These are phyloP conservation scores for Agapostemon virescens DNA, from an alignment of 2,888 invertebrate genomes.

Conservation along the genomic window DNA sequence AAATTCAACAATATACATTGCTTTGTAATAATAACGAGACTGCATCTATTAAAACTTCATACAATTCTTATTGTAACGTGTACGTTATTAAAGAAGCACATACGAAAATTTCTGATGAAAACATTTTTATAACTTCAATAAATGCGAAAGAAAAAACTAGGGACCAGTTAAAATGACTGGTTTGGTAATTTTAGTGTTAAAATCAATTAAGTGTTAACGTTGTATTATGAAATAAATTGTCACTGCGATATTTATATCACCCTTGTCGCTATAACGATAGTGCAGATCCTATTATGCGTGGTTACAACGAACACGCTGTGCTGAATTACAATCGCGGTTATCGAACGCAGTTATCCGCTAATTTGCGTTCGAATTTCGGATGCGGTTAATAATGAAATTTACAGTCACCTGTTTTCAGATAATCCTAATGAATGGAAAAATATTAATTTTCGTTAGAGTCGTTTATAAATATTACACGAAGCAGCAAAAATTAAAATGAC, in stretches of 20 bases:
- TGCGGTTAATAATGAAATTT: constrained; percentile 14
- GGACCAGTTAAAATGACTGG: too few relatives aligned
- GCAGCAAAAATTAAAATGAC: too few relatives aligned
- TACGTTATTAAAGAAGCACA: too few relatives aligned
- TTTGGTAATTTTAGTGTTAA: too few relatives aligned
- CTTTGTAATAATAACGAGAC: too few relatives aligned
- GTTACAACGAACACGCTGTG: neutral
- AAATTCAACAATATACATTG: too few relatives aligned
- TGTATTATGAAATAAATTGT: neutral
- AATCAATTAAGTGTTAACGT: too few relatives aligned
- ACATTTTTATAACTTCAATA: too few relatives aligned
- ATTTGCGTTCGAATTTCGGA: constrained; percentile 20
- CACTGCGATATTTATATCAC: constrained; percentile 14
- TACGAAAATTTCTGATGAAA: too few relatives aligned
- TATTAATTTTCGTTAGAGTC: neutral
- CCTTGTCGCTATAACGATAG: constrained; percentile 1
- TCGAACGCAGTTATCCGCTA: constrained; percentile 21
- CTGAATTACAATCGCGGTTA: constrained; percentile 26
- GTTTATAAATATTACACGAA: neutral
- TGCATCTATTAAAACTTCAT: too few relatives aligned
- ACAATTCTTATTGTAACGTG: too few relatives aligned
- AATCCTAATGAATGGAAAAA: neutral
- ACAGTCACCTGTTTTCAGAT: neutral
- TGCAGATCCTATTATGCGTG: constrained; percentile 17
- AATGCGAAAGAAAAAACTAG: too few relatives aligned